A percentile compares a stretch with the other conserved stretches of the same genome.
phyloP scores from a whole-genome alignment of 1,140 invertebrate species.

The Drosophila nigromelanica region DNA sequence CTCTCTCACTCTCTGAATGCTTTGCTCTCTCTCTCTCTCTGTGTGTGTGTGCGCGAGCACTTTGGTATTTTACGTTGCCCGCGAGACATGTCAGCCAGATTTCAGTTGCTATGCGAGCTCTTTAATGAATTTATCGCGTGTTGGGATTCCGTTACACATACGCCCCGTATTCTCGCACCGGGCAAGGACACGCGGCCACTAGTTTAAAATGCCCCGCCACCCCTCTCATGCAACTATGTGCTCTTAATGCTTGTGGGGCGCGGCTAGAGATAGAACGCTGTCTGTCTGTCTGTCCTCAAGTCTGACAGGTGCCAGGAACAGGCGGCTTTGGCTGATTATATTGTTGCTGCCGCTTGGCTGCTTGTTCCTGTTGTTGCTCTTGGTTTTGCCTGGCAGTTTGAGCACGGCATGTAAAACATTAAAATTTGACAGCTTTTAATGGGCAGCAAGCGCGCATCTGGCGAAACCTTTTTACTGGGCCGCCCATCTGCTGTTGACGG shows the following conservation, averaged over 20 bases:
- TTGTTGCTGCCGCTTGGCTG: constrained; percentile 32
- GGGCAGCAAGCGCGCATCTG: constrained; percentile 53
- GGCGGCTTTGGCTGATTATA: constrained; percentile 35
- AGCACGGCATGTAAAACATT: constrained; percentile 75
- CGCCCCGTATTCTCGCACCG: constrained; percentile 53
- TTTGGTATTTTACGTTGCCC: constrained; percentile 74
- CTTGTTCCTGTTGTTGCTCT: not conserved
- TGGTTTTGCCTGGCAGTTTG: constrained; percentile 55
- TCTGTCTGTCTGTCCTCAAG: constrained; percentile 10
- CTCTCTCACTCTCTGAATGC: not conserved
- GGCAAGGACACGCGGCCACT: constrained; percentile 62
- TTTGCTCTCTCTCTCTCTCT: not conserved
- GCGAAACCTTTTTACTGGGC: constrained; percentile 40
- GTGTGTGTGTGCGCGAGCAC: constrained; percentile 42
- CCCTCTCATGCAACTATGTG: constrained; percentile 65
- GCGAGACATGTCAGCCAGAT: constrained; percentile 73
- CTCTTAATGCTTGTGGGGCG: constrained; percentile 70
- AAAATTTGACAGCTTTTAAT: constrained; percentile 80
- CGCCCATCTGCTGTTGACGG: constrained; percentile 57
- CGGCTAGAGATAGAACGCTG: constrained; percentile 51
- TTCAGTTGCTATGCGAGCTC: constrained; percentile 56
- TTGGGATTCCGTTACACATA: constrained; percentile 75
- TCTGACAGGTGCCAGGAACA: constrained; percentile 66
- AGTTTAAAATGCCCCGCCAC: constrained; percentile 25
- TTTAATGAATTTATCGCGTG: constrained; percentile 83